Conservation (phyloP, 2,888 invertebrate genomes). For the Nasonovia ribisnigri region DNA sequence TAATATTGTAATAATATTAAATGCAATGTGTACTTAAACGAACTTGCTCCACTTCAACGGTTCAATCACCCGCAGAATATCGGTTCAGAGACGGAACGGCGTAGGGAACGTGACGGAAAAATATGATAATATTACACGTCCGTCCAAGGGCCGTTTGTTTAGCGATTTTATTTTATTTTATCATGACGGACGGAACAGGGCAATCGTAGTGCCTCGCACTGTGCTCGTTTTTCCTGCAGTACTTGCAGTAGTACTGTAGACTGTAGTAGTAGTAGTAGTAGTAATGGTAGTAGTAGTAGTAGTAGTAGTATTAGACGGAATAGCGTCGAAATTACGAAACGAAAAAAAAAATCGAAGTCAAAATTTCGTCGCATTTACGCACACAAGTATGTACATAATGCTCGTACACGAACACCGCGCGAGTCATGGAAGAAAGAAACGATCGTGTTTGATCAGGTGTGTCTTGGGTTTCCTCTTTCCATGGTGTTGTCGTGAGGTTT, state of each 20-base stretch:
- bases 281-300: background rate
- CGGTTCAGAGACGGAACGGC: background rate
- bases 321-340: background rate
- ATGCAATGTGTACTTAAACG: background rate
- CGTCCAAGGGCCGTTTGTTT: background rate
- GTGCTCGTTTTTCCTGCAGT: background rate
- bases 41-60: background rate
- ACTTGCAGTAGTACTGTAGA: background rate
- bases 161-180: background rate
- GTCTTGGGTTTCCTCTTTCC: background rate
- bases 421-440: background rate
- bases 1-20: background rate
- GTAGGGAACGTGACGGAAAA: background rate
- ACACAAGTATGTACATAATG: background rate
- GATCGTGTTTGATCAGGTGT: background rate
- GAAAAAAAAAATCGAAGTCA: constrained; percentile 43
- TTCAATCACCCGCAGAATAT: background rate
- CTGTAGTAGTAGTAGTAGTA: background rate
- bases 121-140: background rate
- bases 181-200: background rate
- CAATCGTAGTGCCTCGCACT: background rate
- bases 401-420: background rate
- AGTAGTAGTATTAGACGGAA: background rate
- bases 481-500: background rate
- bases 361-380: background rate